Evolutionary conservation across 2,888 invertebrate species (phyloP), one percentile per base, ranked within the genome.

Genomic region (Dyspetes luteomarginatus): DNA sequence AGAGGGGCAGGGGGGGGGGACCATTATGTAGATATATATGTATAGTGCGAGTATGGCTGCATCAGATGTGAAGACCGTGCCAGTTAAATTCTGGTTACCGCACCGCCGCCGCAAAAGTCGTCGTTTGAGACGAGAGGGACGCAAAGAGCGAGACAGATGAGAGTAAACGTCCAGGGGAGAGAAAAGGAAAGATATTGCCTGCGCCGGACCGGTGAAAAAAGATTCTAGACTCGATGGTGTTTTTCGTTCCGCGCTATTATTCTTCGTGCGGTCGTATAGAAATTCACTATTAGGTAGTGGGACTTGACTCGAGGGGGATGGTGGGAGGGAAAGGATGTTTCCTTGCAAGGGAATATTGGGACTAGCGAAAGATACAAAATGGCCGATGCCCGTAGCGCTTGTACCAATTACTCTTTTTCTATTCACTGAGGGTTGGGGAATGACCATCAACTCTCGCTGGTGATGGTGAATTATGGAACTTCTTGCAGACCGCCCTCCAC

Each of bases 71-170:
- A 48, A 12, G 56, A 45, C 12, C 72, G 15, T 48, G 71, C 60
- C 80, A 36, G 80, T 80, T 67, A 45, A 71, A 80, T 67, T 60
- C 75, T 75, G 75, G 69, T 75, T 80, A 80, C 75, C 52, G 56
- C 58, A 72, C 64, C 55, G 48, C 48, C 64, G 26, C 77, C 62
- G 65, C 65, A 74, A 62, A 67, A 72, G 67, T 74, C 62, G 68
- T 69, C 74, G 68, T 74, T 62, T 62, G 9, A 48, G 43, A 56
- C 52, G 36, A 64, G 56, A 56, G 62, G 26, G 64, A 52, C 15
- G 58, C 60, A 41, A 50, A n/a, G 17, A 62, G 22, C 52, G 64
- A 73, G 36, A 58, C 28, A 24, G 30, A 55, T 5, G 9, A 64
- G 17, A 5, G 26, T n/a, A n/a, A 28, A 19, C 4, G 26, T 17